Percentiles rank a stretch among this genome's conserved stretches.
Conservation (phyloP, 2,888 invertebrate species). For the Blastobasis adustella region DNA sequence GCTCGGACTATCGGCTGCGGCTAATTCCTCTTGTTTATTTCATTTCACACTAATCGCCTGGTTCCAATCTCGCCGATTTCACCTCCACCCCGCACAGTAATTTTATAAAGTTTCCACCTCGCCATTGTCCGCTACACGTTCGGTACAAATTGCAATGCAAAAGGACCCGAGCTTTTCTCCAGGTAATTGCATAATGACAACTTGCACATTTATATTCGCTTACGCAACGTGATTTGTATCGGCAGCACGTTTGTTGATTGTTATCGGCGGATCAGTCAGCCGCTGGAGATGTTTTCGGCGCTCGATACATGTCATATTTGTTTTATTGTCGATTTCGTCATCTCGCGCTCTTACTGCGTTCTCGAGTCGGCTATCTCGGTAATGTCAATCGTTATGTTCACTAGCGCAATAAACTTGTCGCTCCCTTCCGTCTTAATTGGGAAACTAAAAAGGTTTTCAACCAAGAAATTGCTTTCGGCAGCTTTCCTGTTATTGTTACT, state of each 20-base stretch:
- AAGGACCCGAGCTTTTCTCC: slow-evolving; percentile 3
- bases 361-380: slow-evolving; percentile 11
- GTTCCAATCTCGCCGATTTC: slow-evolving; percentile 42
- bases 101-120: slow-evolving; percentile 20
- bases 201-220: slow-evolving; percentile 4
- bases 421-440: background rate
- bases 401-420: slow-evolving; percentile 1
- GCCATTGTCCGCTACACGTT: slow-evolving; percentile 11
- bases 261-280: slow-evolving; percentile 46
- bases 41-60: slow-evolving; percentile 45
- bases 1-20: slow-evolving; percentile 50
- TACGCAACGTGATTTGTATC: slow-evolving; percentile 14
- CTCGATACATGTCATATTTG: slow-evolving; percentile 32
- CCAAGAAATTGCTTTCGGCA: no score
- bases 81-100: slow-evolving; percentile 20
- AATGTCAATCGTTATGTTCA: background rate
- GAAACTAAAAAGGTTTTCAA: no score
- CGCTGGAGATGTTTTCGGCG: slow-evolving; percentile 32
- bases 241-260: slow-evolving; percentile 22
- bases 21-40: slow-evolving; percentile 66
- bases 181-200: slow-evolving; percentile 3
- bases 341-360: slow-evolving; percentile 9
- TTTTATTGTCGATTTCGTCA: slow-evolving; percentile 21
- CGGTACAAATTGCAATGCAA: background rate
- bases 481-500: background rate